Conservation (phyloP, 2,888 invertebrate species). For the Crepidodera aurea region DNA sequence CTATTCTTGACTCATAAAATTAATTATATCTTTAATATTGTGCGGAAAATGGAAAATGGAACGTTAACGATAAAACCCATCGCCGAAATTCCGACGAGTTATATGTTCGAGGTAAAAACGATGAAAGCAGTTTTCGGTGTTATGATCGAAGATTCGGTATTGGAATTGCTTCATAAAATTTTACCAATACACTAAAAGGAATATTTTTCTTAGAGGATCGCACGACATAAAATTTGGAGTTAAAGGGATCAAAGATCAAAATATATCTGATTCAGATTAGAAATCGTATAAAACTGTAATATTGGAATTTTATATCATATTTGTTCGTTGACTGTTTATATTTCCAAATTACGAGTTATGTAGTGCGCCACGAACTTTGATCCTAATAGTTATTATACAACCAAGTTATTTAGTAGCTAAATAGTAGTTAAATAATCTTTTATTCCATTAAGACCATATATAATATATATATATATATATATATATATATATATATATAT, state of each 20-base stretch:
- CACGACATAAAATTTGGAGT: background rate
- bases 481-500: too few relatives aligned
- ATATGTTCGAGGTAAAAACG: conserved; percentile 2
- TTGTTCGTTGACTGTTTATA: too few relatives aligned
- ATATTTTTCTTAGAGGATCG: background rate
- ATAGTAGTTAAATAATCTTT: too few relatives aligned
- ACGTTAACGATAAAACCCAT: conserved; percentile 1
- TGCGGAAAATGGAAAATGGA: conserved; percentile 5
- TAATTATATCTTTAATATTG: conserved; percentile 9
- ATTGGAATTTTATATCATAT: too few relatives aligned
- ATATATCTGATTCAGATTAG: background rate
- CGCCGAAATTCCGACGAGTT: background rate
- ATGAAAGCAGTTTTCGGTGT: background rate
- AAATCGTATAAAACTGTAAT: too few relatives aligned
- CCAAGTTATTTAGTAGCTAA: too few relatives aligned
- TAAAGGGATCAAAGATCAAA: background rate
- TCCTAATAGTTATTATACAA: too few relatives aligned
- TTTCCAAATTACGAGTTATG: too few relatives aligned
- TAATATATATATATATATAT: too few relatives aligned
- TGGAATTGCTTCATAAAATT: conserved; percentile 10
- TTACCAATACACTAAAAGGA: conserved; percentile 11
- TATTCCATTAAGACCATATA: too few relatives aligned
- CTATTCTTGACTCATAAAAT: background rate
- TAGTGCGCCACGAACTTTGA: too few relatives aligned
- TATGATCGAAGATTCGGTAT: background rate